Conservation (phyloP, 2,888 invertebrate genomes). For the Idaea straminata region DNA sequence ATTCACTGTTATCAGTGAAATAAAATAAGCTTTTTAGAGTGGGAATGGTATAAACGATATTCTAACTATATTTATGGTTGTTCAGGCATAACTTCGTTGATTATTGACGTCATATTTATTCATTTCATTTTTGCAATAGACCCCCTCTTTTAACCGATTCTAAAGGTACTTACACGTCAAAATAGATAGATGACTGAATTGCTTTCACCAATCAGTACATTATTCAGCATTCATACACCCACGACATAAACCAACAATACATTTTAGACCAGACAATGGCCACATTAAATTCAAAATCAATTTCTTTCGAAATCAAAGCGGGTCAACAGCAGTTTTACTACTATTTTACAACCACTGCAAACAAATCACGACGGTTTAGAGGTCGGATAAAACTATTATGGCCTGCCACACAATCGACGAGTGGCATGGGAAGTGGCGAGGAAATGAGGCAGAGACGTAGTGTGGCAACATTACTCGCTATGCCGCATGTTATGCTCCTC, state of each 20-base stretch:
- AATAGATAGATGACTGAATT: background rate
- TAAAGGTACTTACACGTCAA: background rate
- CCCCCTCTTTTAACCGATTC: background rate
- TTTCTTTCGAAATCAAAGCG: conserved; percentile 30
- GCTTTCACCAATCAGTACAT: conserved; percentile 1
- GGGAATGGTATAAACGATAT: too few relatives aligned
- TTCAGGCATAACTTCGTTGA: too few relatives aligned
- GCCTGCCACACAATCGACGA: background rate
- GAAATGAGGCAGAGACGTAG: too few relatives aligned
- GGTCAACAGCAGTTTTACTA: conserved; percentile 29
- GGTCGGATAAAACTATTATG: conserved; percentile 24
- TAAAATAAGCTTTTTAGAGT: too few relatives aligned
- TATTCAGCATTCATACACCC: conserved; percentile 14
- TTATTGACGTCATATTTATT: too few relatives aligned
- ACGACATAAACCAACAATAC: conserved; percentile 23
- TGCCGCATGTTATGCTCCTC: too few relatives aligned
- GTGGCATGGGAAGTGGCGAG: too few relatives aligned
- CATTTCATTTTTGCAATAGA: too few relatives aligned
- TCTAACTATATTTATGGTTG: too few relatives aligned
- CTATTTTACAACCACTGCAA: conserved; percentile 27
- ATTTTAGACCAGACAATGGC: conserved; percentile 26
- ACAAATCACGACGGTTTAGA: conserved; percentile 25
- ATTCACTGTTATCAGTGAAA: too few relatives aligned
- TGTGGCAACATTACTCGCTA: too few relatives aligned
- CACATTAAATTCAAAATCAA: conserved; percentile 27